Evolutionary conservation across 2,113 vertebrate species (phyloP), one percentile per base, ranked within the genome.

Genomic region (Silurus glanis): DNA sequence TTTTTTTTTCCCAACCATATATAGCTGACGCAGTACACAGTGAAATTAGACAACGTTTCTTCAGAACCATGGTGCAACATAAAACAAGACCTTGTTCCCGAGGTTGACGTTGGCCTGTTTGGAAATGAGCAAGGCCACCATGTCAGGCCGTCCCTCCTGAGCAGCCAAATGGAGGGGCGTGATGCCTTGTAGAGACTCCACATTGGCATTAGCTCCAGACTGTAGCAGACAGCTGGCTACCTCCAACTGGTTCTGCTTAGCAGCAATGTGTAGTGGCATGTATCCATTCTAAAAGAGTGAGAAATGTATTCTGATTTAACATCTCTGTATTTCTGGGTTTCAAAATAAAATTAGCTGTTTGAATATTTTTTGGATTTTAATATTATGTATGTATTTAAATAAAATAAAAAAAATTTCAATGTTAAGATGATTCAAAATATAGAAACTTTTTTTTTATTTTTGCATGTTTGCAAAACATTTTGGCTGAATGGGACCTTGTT

Each of bases 161-260:
- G 97, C 93, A 0, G 98, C 97, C 92, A 99, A 94, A 94, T 99
- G 98, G 5, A 99, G 95, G 0, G 98, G 97, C 0, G 96, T 98
- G 93, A 99, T 95, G 0, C 98, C 98, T 89, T 99, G 98, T 37
- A 95, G 91, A 0, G 98, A 99, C 90, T 98, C 97, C 0, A 95
- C 90, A 0, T 99, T 99, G 0, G 97, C 95, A 0, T 96, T 96
- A 0, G 95, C 98, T 1, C 98, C 97, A 0, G 97, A 96, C 91
- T 98, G 97, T 91, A 99, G 95, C 85, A 99, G 94, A 80, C 94
- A 96, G 90, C 94, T 93, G 86, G 97, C 97, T 90, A 97, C 97
- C 89, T 99, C 98, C 90, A 97, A 92, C 90, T 99, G 98, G 94
- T 98, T 98, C 94, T 99, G 97, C 92, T 97, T 98, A 91, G 97